A percentile compares a stretch with the other conserved stretches of the same genome.
Evolutionary conservation across 2,113 vertebrate genomes (phyloP).

Genomic region (Myiagra hebetior): DNA sequence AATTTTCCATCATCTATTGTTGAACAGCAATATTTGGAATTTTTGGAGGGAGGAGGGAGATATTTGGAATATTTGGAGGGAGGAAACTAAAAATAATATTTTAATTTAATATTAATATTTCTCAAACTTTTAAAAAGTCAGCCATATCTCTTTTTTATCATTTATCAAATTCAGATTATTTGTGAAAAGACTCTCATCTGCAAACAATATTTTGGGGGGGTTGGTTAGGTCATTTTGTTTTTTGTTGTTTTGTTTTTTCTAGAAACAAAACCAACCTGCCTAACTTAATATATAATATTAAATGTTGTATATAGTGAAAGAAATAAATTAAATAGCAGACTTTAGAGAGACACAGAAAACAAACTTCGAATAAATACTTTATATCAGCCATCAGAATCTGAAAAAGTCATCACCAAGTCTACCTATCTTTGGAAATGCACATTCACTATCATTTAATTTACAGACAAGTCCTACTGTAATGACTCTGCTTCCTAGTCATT

Average conservation of each 20-base stretch:
- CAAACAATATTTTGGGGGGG: neutral
- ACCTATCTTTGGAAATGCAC: neutral
- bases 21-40: neutral
- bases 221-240: neutral
- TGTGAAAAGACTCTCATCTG: neutral
- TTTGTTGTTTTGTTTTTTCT: neutral
- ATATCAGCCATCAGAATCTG: neutral
- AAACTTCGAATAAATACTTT: neutral
- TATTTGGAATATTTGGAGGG: neutral
- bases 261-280: neutral
- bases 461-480: neutral
- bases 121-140: neutral
- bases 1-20: neutral
- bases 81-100: neutral
- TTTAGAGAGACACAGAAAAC: neutral
- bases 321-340: neutral
- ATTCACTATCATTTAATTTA: neutral
- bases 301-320: neutral
- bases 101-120: neutral
- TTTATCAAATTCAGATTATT: neutral
- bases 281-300: neutral
- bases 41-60: rapidly evolving
- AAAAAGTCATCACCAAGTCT: neutral
- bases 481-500: neutral
- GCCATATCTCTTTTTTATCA: neutral